Percentiles rank a stretch among this genome's conserved stretches.
These are phyloP conservation scores for Rhorus exstirpatorius DNA, from an alignment of 2,888 invertebrate genomes.

Conservation along the genomic window DNA sequence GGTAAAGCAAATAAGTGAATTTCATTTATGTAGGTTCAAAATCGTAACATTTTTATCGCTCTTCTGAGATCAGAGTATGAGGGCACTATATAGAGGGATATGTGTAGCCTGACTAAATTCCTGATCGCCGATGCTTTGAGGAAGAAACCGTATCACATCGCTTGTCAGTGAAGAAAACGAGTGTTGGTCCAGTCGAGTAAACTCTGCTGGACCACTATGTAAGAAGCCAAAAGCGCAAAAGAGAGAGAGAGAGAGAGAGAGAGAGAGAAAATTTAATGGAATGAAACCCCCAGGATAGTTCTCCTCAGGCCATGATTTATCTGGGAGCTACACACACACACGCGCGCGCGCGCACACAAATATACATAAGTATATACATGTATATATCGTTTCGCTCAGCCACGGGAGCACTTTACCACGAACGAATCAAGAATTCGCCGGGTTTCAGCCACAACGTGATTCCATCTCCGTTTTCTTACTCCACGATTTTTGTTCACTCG, in stretches of 20 bases:
- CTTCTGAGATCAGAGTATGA: not conserved
- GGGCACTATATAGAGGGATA: not conserved
- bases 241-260: slow-evolving; percentile 41
- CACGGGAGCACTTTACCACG: slow-evolving; percentile 52
- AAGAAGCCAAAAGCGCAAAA: slow-evolving; percentile 8
- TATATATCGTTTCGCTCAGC: not conserved
- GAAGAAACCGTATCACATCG: not conserved
- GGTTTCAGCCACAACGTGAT: slow-evolving; percentile 62
- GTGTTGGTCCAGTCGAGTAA: slow-evolving; percentile 27
- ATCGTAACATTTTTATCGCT: not conserved
- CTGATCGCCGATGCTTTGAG: slow-evolving; percentile 32
- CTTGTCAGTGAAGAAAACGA: slow-evolving; percentile 38
- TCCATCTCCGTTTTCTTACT: slow-evolving; percentile 48
- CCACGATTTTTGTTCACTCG: slow-evolving; percentile 37
- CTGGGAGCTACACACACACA: slow-evolving; percentile 24
- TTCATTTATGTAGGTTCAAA: slow-evolving; percentile 36
- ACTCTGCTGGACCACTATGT: not conserved
- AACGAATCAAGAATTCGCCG: slow-evolving; percentile 70
- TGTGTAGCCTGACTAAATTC: slow-evolving; percentile 21
- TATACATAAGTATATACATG: not conserved
- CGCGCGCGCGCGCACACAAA: not conserved
- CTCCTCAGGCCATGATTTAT: slow-evolving; percentile 56
- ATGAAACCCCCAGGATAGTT: slow-evolving; percentile 49
- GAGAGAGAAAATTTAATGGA: slow-evolving; percentile 55
- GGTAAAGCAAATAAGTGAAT: not conserved